Conservation (phyloP, 2,113 vertebrate species). For the Pandion haliaetus region DNA sequence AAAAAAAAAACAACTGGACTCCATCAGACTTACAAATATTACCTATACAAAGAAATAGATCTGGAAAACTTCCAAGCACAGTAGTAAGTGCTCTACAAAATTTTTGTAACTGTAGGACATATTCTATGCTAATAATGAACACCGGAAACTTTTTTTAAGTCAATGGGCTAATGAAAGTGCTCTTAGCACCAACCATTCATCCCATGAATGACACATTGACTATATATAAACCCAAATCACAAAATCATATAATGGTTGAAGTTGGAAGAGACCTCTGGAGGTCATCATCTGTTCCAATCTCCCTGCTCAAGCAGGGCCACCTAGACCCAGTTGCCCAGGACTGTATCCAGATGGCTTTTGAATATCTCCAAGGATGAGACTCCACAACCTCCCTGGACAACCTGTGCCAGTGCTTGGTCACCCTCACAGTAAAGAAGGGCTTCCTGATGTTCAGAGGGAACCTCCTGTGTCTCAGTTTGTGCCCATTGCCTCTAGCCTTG, state of each 20-base stretch:
- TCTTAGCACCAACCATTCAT: neutral
- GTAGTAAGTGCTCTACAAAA: neutral
- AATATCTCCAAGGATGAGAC: neutral
- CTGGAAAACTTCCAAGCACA: neutral
- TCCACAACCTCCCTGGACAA: neutral
- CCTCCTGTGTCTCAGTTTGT: no score
- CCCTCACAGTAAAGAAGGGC: neutral
- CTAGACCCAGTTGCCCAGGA: neutral
- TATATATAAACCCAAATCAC: neutral
- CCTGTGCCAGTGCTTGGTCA: neutral
- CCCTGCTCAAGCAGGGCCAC: neutral
- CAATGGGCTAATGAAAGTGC: neutral
- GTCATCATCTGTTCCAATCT: neutral
- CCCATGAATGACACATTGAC: neutral
- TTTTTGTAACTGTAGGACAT: neutral
- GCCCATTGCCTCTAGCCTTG: no score
- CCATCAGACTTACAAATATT: neutral
- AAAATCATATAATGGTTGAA: neutral
- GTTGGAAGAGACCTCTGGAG: neutral
- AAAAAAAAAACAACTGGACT: neutral
- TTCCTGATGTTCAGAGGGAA: neutral
- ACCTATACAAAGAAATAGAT: neutral
- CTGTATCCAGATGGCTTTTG: neutral
- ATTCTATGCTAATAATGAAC: neutral
- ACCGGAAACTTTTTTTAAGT: neutral